Conservation (phyloP, 2,888 invertebrate genomes). For the Ormyrus labotus region DNA sequence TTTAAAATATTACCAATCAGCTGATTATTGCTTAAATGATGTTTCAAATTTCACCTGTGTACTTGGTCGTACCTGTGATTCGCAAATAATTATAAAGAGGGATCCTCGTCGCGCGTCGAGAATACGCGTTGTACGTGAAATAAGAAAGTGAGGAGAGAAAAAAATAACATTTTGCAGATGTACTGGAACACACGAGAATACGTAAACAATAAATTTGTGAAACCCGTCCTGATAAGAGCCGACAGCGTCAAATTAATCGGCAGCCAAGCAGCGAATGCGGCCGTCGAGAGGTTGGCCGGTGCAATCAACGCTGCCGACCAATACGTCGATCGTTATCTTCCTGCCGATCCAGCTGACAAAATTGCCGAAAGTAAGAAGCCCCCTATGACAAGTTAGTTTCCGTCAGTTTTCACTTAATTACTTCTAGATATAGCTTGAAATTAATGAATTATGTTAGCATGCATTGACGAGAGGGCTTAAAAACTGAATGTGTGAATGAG, state of each 20-base stretch:
- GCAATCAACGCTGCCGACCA: slow-evolving; percentile 87
- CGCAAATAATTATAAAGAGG: too few species aligned
- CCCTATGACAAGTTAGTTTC: slow-evolving; percentile 1
- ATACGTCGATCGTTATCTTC: slow-evolving; percentile 89
- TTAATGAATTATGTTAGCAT: too few species aligned
- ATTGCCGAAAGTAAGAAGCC: slow-evolving; percentile 79
- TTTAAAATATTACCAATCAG: too few species aligned
- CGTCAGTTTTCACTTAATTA: background rate
- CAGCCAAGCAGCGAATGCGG: slow-evolving; percentile 84
- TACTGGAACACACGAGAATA: slow-evolving; percentile 88
- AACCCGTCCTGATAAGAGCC: slow-evolving; percentile 85
- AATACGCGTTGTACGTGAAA: too few species aligned
- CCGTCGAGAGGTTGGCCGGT: slow-evolving; percentile 85
- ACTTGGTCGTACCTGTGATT: too few species aligned
- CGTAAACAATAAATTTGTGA: slow-evolving; percentile 81
- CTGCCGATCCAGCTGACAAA: slow-evolving; percentile 81
- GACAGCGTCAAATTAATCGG: slow-evolving; percentile 90
- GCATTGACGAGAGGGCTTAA: too few species aligned
- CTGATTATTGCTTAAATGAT: too few species aligned
- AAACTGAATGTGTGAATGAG: too few species aligned
- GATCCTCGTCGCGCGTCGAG: too few species aligned
- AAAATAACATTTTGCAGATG: slow-evolving; percentile 78
- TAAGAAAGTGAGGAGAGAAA: too few species aligned
- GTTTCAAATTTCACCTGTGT: too few species aligned
- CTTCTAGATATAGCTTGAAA: too few species aligned